A percentile compares a stretch with the other conserved stretches of the same genome.
phyloP scores from a whole-genome alignment of 2,797 vertebrate species.

The Pampus argenteus region DNA sequence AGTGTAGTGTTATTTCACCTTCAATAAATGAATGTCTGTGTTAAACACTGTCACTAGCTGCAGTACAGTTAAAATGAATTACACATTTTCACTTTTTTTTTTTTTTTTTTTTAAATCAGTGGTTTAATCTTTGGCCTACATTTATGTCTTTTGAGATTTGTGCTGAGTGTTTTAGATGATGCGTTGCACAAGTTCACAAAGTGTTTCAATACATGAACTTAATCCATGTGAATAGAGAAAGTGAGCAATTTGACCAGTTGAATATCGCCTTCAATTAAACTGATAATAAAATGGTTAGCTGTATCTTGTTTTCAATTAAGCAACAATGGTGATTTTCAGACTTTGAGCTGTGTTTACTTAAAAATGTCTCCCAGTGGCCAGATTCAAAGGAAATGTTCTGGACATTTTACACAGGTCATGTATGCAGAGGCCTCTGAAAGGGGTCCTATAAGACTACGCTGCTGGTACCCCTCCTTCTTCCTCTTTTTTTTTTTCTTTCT shows the following conservation, averaged over 20 bases:
- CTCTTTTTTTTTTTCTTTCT: slow-evolving; percentile 29
- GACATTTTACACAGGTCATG: slow-evolving; percentile 70
- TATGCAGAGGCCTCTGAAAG: slow-evolving; percentile 70
- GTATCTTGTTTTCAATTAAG: not conserved
- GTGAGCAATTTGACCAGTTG: not conserved
- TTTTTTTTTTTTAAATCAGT: no score
- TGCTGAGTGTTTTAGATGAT: slow-evolving; percentile 20
- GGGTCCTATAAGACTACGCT: slow-evolving; percentile 61
- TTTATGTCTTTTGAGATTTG: slow-evolving; percentile 32
- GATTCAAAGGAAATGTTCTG: slow-evolving; percentile 67
- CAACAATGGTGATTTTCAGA: slow-evolving; percentile 5
- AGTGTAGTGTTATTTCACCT: not conserved
- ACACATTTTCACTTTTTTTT: slow-evolving; percentile 17
- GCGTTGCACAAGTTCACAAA: slow-evolving; percentile 42
- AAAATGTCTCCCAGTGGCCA: slow-evolving; percentile 42
- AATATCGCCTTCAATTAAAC: not conserved
- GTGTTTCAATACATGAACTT: slow-evolving; percentile 5
- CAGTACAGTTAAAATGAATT: not conserved
- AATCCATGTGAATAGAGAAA: not conserved
- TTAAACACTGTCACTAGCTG: not conserved
- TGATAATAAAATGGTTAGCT: not conserved
- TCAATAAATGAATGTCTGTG: slow-evolving; percentile 17
- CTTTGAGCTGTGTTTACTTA: slow-evolving; percentile 25
- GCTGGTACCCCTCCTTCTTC: slow-evolving; percentile 52
- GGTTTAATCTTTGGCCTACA: slow-evolving; percentile 50